These are phyloP conservation scores for Rhopalosiphum padi DNA, from an alignment of 1,140 invertebrate species.

Conservation along the genomic window DNA sequence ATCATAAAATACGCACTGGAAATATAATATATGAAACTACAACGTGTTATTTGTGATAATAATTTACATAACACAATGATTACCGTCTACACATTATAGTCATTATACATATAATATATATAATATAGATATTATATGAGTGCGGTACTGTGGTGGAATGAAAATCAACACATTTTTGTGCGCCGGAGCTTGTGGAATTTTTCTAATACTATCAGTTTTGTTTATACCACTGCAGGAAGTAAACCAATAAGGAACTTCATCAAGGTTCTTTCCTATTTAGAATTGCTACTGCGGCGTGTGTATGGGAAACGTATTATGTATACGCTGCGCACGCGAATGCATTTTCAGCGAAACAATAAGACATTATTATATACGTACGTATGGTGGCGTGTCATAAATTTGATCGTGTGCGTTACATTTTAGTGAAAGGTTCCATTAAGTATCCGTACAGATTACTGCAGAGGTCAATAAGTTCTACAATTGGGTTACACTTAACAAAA, in stretches of 20 bases:
- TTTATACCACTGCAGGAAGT: conserved; percentile 42
- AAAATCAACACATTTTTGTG: neutral
- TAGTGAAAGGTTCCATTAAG: conserved; percentile 25
- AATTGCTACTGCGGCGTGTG: neutral
- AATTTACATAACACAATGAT: neutral
- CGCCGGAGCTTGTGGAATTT: neutral
- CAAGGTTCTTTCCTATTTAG: conserved; percentile 52
- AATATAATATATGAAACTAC: neutral
- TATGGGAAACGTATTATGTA: neutral
- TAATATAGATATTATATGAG: neutral
- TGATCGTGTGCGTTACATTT: conserved; percentile 9
- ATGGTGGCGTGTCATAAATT: neutral
- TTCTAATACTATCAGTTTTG: conserved; percentile 31
- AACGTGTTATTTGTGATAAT: neutral
- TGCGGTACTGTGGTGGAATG: neutral
- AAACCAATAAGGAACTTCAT: conserved; percentile 52
- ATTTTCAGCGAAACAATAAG: conserved; percentile 46
- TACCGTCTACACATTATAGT: neutral
- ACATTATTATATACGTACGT: neutral
- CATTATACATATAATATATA: too few relatives aligned
- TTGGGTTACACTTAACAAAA: neutral
- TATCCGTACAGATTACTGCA: neutral
- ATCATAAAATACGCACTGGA: neutral
- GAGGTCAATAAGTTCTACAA: conserved; percentile 18
- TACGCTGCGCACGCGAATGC: conserved; percentile 1